A percentile compares a stretch with the other conserved stretches of the same genome.
phyloP scores from a whole-genome alignment of 2,888 invertebrate genomes.

The Drosophila maculinotata region DNA sequence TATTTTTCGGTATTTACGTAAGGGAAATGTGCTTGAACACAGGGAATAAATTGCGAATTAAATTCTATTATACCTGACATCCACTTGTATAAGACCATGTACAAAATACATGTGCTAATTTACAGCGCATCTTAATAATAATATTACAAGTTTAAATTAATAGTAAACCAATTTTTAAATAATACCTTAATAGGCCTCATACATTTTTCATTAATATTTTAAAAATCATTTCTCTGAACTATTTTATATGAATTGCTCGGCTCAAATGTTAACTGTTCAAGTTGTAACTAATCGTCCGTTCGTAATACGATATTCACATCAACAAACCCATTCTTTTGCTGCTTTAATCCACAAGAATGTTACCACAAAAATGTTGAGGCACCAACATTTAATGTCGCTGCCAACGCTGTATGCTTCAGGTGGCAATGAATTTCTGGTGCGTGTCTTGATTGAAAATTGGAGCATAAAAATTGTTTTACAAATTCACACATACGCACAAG shows the following conservation, averaged over 20 bases:
- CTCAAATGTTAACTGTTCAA: not conserved
- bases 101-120: too few species aligned
- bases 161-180: too few species aligned
- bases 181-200: too few species aligned
- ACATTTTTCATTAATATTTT: too few species aligned
- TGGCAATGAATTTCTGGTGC: conserved; percentile 81
- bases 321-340: not conserved
- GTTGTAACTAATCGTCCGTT: not conserved
- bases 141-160: too few species aligned
- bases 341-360: conserved; percentile 15
- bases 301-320: conserved; percentile 14
- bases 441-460: conserved; percentile 79
- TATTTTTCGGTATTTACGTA: conserved; percentile 5
- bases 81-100: not conserved
- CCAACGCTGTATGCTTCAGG: conserved; percentile 71
- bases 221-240: not conserved
- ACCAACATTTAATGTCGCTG: conserved; percentile 32
- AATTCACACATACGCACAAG: conserved; percentile 27
- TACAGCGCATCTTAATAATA: too few species aligned
- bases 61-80: not conserved
- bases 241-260: not conserved
- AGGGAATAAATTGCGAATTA: not conserved
- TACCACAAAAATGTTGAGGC: conserved; percentile 23
- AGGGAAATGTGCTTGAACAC: conserved; percentile 3
- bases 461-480: conserved; percentile 76